These are phyloP conservation scores for Epicampocera succincta DNA, from an alignment of 2,888 invertebrate species.

Conservation along the genomic window DNA sequence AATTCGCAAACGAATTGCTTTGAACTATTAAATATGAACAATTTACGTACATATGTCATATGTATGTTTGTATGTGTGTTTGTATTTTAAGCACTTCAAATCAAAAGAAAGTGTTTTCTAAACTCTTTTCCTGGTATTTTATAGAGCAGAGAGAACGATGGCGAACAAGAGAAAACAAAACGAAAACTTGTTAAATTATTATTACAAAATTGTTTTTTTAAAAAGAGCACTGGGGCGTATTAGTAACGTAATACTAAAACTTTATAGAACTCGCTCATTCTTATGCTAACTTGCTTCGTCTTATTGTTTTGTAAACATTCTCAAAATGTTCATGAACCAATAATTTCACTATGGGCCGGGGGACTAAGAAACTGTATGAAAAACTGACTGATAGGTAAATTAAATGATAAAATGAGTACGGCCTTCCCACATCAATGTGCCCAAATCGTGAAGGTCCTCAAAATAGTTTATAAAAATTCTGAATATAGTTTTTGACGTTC, in stretches of 20 bases:
- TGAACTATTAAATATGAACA: too few species aligned
- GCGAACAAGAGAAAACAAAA: not conserved
- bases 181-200: constrained; percentile 3
- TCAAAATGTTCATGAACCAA: constrained; percentile 46
- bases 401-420: too few species aligned
- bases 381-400: too few species aligned
- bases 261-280: constrained; percentile 7
- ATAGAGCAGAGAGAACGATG: not conserved
- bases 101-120: too few species aligned
- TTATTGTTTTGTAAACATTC: constrained; percentile 31
- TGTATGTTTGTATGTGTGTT: not conserved
- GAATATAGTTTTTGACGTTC: too few species aligned
- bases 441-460: too few species aligned
- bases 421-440: too few species aligned
- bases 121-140: not conserved
- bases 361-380: not conserved
- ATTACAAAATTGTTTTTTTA: not conserved
- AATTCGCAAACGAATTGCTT: too few species aligned
- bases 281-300: constrained; percentile 14
- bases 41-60: not conserved
- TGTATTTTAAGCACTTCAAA: not conserved
- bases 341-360: constrained; percentile 27
- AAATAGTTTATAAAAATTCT: too few species aligned
- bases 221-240: constrained; percentile 53
- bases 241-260: constrained; percentile 51